A percentile compares a stretch with the other conserved stretches of the same genome.
phyloP scores from a whole-genome alignment of 2,113 vertebrate genomes.

The Sitta europaea region DNA sequence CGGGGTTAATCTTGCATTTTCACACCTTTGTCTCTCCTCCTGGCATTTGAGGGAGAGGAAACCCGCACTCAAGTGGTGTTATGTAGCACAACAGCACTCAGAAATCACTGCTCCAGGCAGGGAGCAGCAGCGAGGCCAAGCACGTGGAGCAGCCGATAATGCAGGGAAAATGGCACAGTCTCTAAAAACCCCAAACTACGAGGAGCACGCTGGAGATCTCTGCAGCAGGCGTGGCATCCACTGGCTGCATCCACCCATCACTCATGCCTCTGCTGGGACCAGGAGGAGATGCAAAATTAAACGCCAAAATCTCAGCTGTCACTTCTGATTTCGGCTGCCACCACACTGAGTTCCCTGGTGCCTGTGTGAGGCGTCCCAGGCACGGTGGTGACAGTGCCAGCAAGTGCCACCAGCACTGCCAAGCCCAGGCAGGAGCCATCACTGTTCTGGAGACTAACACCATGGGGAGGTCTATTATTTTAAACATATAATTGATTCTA shows the following conservation, averaged over 20 bases:
- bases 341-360: background rate
- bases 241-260: rapidly evolving
- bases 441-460: slow-evolving; percentile 19
- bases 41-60: background rate
- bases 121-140: background rate
- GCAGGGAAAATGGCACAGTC: background rate
- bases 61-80: rapidly evolving
- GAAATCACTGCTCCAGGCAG: background rate
- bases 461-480: slow-evolving; percentile 71
- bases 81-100: background rate
- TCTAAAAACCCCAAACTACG: background rate
- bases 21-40: background rate
- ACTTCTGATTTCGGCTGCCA: background rate
- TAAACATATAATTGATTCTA: slow-evolving; percentile 80
- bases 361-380: background rate
- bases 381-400: background rate
- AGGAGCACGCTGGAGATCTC: background rate
- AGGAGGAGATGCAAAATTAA: background rate
- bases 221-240: rapidly evolving
- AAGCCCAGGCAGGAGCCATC: slow-evolving; percentile 39
- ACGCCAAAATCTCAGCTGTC: background rate
- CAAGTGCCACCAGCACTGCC: background rate
- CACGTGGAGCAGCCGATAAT: rapidly evolving
- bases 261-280: background rate
- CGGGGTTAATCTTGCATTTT: background rate